Evolutionary conservation across 2,113 vertebrate genomes (phyloP), one percentile per base, ranked within the genome.

Genomic region (Prionailurus viverrinus): DNA sequence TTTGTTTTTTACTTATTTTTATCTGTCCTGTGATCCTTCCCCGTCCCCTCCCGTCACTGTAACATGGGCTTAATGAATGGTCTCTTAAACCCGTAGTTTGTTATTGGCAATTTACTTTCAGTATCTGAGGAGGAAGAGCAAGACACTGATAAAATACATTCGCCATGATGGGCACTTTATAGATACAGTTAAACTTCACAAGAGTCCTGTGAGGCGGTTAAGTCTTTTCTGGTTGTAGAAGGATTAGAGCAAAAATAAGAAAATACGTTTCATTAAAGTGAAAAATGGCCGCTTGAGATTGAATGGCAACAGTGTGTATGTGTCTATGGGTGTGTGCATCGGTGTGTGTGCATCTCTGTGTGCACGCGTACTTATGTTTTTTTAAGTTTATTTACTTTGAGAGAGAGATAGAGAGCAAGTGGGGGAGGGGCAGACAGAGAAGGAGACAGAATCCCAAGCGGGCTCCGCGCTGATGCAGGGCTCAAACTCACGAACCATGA

Each of bases 1-100:
- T 82, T 83, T 88, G 10, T 5, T 23, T 66, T 92, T 93, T 85
- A 61, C n/a, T 82, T 85, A 23, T 82, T 95, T 91, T 93, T 15
- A 13, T 81, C 27, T 19, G 12, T 63, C 53, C 68, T 84, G 1
- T 33, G 23, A 33, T 68, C 23, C 8, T 45, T 66, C 71, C 33
- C 31, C 7, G 7, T 45, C 45, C 9, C 15, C 10, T 18, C 23
- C 29, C 18, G 1, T 12, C 48, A 12, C 5, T 69, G 48, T 79
- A 36, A 74, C 66, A 29, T 45, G 3, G 71, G 51, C 7, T 94
- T 76, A 89, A 48, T 25, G 7, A 76, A 61, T 58, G 21, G 7
- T 88, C 19, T 53, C 6, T 78, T 55, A 73, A 89, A 61, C 15
- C 7, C 27, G 73, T 95, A 33, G 7, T 61, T 86, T 45, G 4